phyloP scores from a whole-genome alignment of 1,140 invertebrate species.

The Lepidurus arcticus region DNA sequence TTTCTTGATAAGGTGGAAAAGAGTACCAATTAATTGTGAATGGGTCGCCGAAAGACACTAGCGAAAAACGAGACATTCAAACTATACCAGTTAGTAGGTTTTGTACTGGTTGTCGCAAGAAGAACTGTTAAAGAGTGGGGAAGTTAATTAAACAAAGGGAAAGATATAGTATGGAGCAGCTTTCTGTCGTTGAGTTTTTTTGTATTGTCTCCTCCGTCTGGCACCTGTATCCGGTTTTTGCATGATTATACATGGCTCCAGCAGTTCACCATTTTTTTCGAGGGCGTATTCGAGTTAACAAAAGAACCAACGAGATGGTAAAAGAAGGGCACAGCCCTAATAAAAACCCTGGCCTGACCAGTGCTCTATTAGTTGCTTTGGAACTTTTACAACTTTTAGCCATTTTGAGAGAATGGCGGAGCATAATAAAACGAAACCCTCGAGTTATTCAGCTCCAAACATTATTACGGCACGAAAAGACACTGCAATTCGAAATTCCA shows the following conservation, averaged over 20 bases:
- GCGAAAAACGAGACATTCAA: background rate
- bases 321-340: background rate
- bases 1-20: too few relatives aligned
- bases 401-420: background rate
- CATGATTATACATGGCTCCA: background rate
- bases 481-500: background rate
- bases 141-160: slow-evolving; percentile 14
- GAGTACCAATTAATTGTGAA: too few relatives aligned
- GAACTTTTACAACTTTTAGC: background rate
- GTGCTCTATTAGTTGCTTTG: background rate
- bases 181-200: background rate
- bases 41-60: too few relatives aligned
- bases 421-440: background rate
- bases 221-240: slow-evolving; percentile 18
- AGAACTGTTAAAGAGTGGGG: background rate
- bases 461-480: background rate
- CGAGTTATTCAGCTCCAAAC: background rate
- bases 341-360: background rate
- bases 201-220: slow-evolving; percentile 1
- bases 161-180: background rate
- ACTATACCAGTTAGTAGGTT: background rate
- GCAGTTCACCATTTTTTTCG: slow-evolving; percentile 15
- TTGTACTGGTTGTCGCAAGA: background rate
- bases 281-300: background rate
- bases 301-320: background rate